A percentile compares a stretch with the other conserved stretches of the same genome.
Evolutionary conservation across 1,140 invertebrate genomes (phyloP).

Genomic region (Pseudomyrmex flavicornis): DNA sequence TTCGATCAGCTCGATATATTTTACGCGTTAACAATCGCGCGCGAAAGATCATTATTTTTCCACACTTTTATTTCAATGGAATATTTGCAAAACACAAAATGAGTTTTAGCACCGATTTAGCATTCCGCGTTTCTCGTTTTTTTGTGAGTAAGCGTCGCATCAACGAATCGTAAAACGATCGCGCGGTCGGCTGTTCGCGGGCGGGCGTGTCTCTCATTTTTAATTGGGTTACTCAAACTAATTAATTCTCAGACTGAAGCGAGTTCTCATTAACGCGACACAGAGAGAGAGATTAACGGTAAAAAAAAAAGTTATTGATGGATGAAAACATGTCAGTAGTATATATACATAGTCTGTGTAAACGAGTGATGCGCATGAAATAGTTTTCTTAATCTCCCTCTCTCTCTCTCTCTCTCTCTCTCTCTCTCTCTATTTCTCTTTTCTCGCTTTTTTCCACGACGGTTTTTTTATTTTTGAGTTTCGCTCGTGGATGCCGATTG

Average conservation of each 20-base stretch:
- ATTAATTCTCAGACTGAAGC: conserved; percentile 64
- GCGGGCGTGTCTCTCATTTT: conserved; percentile 64
- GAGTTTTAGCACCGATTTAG: conserved; percentile 7
- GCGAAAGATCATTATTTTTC: too few species aligned
- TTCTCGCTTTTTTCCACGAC: not conserved
- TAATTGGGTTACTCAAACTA: conserved; percentile 72
- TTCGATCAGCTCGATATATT: conserved; percentile 5
- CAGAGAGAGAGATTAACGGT: conserved; percentile 56
- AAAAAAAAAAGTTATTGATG: conserved; percentile 55
- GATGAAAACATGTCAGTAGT: conserved; percentile 51
- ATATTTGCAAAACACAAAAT: conserved; percentile 19
- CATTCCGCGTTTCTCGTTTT: conserved; percentile 17
- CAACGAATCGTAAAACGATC: conserved; percentile 58
- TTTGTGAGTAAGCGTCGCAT: conserved; percentile 21
- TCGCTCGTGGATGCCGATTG: conserved; percentile 39
- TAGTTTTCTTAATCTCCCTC: conserved; percentile 28
- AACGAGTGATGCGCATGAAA: conserved; percentile 48
- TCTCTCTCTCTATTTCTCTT: not conserved
- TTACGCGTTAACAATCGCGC: not conserved
- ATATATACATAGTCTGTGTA: conserved; percentile 42
- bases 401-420: not conserved
- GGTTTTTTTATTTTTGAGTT: conserved; percentile 44
- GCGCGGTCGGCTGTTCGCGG: not conserved
- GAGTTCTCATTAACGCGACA: conserved; percentile 62
- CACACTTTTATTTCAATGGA: not conserved